These are phyloP conservation scores for Hylyphantes graminicola DNA, from an alignment of 1,140 invertebrate species.

Conservation along the genomic window DNA sequence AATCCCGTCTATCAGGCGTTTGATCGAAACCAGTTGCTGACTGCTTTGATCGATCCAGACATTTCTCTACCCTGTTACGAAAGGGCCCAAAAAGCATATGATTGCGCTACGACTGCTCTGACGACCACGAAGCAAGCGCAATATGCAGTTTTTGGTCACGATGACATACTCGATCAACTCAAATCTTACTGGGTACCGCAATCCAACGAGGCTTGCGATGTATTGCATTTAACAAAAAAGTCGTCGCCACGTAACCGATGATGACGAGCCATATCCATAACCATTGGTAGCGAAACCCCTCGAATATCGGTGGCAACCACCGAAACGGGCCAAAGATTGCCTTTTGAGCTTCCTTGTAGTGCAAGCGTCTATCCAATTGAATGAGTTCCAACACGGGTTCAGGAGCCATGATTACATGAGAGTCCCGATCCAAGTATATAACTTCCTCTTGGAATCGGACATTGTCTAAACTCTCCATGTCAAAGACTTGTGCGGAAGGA, in stretches of 20 bases:
- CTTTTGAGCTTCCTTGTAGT: not conserved
- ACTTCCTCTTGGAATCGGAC: not conserved
- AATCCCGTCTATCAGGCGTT: constrained; percentile 2
- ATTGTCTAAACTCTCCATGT: not conserved
- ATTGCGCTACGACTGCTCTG: too few relatives aligned
- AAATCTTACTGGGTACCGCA: constrained; percentile 2
- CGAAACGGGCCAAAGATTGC: not conserved
- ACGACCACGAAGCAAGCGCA: not conserved
- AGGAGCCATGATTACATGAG: not conserved
- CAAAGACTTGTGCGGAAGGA: not conserved
- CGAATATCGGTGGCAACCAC: not conserved
- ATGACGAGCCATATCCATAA: not conserved
- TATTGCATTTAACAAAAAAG: not conserved
- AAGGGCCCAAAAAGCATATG: not conserved
- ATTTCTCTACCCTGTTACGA: not conserved
- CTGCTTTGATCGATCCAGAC: not conserved
- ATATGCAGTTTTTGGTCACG: not conserved
- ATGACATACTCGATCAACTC: not conserved
- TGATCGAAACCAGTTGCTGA: constrained; percentile 15
- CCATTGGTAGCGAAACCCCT: not conserved
- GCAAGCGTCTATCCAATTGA: not conserved
- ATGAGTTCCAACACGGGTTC: not conserved
- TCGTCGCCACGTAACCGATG: not conserved
- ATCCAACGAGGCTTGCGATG: not conserved
- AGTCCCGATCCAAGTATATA: constrained; percentile 7